Conservation (phyloP, 2,113 vertebrate genomes). For the Tursiops truncatus region DNA sequence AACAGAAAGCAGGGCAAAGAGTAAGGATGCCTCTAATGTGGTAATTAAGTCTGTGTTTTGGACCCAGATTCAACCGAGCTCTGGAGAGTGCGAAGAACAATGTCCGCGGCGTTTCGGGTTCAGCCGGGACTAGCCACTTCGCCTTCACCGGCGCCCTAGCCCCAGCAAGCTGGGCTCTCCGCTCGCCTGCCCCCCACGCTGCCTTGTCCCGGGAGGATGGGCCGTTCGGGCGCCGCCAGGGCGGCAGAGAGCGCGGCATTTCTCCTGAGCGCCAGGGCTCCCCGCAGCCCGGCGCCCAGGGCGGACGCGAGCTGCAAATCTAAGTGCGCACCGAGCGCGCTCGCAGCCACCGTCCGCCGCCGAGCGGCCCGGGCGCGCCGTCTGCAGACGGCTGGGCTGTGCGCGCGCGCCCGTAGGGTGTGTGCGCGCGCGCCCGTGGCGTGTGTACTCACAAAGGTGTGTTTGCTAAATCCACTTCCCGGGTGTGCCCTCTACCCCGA, state of each 20-base stretch:
- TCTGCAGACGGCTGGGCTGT: neutral
- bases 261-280: neutral
- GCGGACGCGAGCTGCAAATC: neutral
- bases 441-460: slow-evolving; percentile 61
- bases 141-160: neutral
- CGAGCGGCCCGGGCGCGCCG: neutral
- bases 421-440: neutral
- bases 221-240: neutral
- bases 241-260: neutral
- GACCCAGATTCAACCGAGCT: neutral
- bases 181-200: neutral
- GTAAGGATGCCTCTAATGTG: neutral
- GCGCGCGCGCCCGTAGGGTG: neutral
- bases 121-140: neutral
- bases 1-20: slow-evolving; percentile 11
- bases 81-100: neutral
- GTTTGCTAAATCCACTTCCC: neutral
- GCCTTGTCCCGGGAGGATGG: neutral
- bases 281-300: no score
- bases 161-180: neutral
- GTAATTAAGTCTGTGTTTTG: neutral
- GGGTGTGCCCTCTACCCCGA: neutral
- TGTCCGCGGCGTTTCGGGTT: slow-evolving; percentile 20
- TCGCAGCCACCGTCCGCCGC: neutral
- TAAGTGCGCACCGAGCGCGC: neutral